Percentiles rank a stretch among this genome's conserved stretches.
Evolutionary conservation across 2,888 invertebrate species (phyloP).

Genomic region (Pristionchus arcanus): DNA sequence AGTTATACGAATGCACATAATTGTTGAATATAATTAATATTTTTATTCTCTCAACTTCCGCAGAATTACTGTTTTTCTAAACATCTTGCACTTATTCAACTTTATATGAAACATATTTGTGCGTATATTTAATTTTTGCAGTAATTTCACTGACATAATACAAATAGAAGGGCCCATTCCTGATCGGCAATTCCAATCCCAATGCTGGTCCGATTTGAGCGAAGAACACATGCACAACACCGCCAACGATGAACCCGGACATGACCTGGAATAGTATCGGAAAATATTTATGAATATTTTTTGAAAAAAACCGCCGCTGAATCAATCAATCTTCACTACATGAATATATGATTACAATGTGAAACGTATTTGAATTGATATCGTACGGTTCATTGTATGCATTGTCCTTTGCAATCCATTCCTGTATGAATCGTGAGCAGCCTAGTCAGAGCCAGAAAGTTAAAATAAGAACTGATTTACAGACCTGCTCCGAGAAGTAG

Average conservation of each 20-base stretch:
- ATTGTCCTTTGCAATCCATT: too few species aligned
- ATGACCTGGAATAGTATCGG: constrained; percentile 62
- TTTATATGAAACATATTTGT: neutral
- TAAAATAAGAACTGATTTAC: too few species aligned
- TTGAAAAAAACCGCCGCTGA: neutral
- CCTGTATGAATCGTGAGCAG: too few species aligned
- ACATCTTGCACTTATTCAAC: neutral
- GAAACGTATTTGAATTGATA: neutral
- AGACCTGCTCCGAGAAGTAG: constrained; percentile 77
- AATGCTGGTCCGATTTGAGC: constrained; percentile 76
- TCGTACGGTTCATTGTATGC: too few species aligned
- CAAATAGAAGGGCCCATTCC: constrained; percentile 75
- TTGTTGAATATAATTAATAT: too few species aligned
- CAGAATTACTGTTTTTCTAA: too few species aligned
- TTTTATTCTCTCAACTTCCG: neutral
- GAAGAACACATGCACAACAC: constrained; percentile 77
- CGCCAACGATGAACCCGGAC: constrained; percentile 78
- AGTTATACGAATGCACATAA: too few species aligned
- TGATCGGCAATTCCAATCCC: constrained; percentile 71
- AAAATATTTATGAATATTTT: neutral
- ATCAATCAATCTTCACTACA: neutral
- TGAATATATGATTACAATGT: neutral
- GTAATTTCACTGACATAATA: constrained; percentile 74
- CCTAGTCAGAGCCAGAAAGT: too few species aligned
- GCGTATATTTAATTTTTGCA: too few species aligned